These are phyloP conservation scores for Panopea generosa DNA, from an alignment of 2,888 invertebrate species.

Conservation along the genomic window DNA sequence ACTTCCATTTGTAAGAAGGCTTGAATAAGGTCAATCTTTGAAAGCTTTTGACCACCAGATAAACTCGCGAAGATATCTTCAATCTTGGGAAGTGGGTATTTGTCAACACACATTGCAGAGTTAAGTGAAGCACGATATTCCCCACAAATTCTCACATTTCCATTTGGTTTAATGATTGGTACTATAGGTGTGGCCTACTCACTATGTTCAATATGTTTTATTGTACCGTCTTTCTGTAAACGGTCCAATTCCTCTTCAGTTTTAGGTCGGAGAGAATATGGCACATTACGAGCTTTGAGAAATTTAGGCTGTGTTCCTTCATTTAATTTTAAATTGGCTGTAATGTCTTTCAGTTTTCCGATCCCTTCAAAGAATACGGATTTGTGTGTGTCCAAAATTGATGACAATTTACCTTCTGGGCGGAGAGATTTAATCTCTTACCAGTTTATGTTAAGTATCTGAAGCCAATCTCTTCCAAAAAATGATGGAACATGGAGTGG, in stretches of 20 bases:
- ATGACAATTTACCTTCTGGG: slow-evolving; percentile 3
- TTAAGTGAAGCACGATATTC: slow-evolving; percentile 73
- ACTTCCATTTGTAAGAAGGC: slow-evolving; percentile 65
- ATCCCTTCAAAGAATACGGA: slow-evolving; percentile 21
- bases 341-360: slow-evolving; percentile 31
- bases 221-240: slow-evolving; percentile 32
- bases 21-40: slow-evolving; percentile 68
- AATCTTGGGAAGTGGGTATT: slow-evolving; percentile 69
- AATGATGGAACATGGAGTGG: slow-evolving; percentile 37
- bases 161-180: slow-evolving; percentile 58
- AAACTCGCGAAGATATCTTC: slow-evolving; percentile 70
- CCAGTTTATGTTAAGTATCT: slow-evolving; percentile 31
- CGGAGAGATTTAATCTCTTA: slow-evolving; percentile 24
- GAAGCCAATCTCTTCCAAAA: slow-evolving; percentile 52
- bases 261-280: slow-evolving; percentile 50
- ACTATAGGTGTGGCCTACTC: slow-evolving; percentile 66
- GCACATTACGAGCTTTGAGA: slow-evolving; percentile 50
- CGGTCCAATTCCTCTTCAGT: slow-evolving; percentile 57
- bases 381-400: slow-evolving; percentile 13
- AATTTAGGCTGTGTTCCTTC: slow-evolving; percentile 41
- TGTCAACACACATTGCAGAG: slow-evolving; percentile 71
- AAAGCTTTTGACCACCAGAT: slow-evolving; percentile 52
- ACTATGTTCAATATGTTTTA: slow-evolving; percentile 51
- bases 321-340: slow-evolving; percentile 42
- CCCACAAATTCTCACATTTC: slow-evolving; percentile 66